Percentiles rank a stretch among this genome's conserved stretches.
Conservation (phyloP, 1,140 invertebrate genomes). For the Brevipalpus yothersi region DNA sequence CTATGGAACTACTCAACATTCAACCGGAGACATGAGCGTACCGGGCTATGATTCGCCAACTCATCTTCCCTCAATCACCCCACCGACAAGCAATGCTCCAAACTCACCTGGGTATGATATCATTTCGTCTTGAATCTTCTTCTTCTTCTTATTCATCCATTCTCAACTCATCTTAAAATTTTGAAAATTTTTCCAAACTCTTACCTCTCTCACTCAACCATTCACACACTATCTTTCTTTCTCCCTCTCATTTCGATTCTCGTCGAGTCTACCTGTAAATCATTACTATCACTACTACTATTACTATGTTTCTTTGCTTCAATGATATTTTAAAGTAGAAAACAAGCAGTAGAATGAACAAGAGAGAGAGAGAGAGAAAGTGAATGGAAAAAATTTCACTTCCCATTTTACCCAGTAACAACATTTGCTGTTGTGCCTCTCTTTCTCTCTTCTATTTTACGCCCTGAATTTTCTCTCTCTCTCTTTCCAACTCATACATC, state of each 20-base stretch:
- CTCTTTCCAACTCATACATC: too few relatives aligned
- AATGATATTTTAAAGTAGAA: too few relatives aligned
- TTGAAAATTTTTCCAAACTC: not conserved
- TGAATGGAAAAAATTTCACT: not conserved
- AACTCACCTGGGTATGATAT: not conserved
- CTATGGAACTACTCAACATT: slow-evolving; percentile 6
- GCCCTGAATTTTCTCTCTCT: too few relatives aligned
- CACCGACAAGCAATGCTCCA: not conserved
- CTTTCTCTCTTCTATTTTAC: not conserved
- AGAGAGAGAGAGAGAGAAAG: too few relatives aligned
- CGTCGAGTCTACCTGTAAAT: not conserved
- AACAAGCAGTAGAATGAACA: too few relatives aligned
- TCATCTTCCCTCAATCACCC: not conserved
- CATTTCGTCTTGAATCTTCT: not conserved
- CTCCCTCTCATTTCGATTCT: not conserved
- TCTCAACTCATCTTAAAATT: not conserved
- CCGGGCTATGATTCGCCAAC: slow-evolving; percentile 4
- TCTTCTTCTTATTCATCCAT: not conserved
- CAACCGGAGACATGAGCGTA: slow-evolving; percentile 1
- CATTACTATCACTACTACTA: not conserved
- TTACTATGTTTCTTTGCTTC: too few relatives aligned
- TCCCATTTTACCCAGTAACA: not conserved
- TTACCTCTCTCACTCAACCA: not conserved
- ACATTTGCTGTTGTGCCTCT: not conserved
- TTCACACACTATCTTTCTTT: not conserved